Percentiles rank a stretch among this genome's conserved stretches.
These are phyloP conservation scores for Proales similis DNA, from an alignment of 1,140 invertebrate species.

Conservation along the genomic window DNA sequence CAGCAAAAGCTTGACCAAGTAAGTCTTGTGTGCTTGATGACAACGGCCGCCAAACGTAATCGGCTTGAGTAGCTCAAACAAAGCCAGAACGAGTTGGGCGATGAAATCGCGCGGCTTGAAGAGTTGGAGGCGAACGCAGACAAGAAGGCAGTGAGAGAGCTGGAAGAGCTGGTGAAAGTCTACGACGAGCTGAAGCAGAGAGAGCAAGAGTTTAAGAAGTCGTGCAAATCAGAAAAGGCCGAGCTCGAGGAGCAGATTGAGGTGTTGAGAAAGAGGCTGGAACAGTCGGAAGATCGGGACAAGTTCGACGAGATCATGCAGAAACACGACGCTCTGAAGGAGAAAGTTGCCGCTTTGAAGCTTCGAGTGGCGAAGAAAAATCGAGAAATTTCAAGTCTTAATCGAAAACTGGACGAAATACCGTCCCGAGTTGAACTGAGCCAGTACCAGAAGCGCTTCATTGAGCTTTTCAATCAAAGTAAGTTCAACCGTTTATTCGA, in stretches of 20 bases:
- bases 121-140: slow-evolving; percentile 20
- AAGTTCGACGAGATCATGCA: slow-evolving; percentile 53
- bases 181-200: slow-evolving; percentile 67
- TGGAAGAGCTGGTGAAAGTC: slow-evolving; percentile 62
- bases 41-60: background rate
- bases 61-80: slow-evolving; percentile 3
- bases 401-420: slow-evolving; percentile 75
- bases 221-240: slow-evolving; percentile 60
- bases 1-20: slow-evolving; percentile 44
- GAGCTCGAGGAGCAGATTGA: slow-evolving; percentile 51
- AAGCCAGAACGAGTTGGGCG: slow-evolving; percentile 4
- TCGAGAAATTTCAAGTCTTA: slow-evolving; percentile 68
- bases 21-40: slow-evolving; percentile 1
- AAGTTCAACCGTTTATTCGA: slow-evolving; percentile 39
- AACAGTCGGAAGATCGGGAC: slow-evolving; percentile 51
- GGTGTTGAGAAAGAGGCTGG: slow-evolving; percentile 45
- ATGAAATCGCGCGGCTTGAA: slow-evolving; percentile 28
- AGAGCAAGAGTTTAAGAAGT: slow-evolving; percentile 66
- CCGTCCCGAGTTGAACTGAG: slow-evolving; percentile 81
- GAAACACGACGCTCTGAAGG: background rate
- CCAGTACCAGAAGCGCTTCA: slow-evolving; percentile 87
- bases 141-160: slow-evolving; percentile 57
- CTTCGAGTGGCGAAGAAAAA: slow-evolving; percentile 64
- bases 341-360: background rate
- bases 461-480: slow-evolving; percentile 94